A percentile compares a stretch with the other conserved stretches of the same genome.
These are phyloP conservation scores for Tiphia femorata DNA, from an alignment of 2,888 invertebrate species.

Conservation along the genomic window DNA sequence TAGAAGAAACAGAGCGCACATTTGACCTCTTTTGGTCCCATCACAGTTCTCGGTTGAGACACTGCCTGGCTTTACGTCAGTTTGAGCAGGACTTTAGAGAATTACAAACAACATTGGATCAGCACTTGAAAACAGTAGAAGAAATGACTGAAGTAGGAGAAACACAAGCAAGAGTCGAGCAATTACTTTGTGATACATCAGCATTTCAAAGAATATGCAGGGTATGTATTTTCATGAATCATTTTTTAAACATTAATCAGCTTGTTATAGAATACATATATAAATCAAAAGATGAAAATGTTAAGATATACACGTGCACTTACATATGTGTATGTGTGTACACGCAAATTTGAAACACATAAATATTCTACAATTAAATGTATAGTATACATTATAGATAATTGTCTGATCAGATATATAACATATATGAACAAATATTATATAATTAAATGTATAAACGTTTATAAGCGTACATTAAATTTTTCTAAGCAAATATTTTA, in stretches of 20 bases:
- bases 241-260: neutral
- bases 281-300: constrained; percentile 1
- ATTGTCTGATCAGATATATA: too few relatives aligned
- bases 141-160: constrained; percentile 93
- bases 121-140: constrained; percentile 81
- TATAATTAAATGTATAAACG: neutral
- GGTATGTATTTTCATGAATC: constrained; percentile 64
- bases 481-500: too few relatives aligned
- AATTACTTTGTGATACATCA: constrained; percentile 81
- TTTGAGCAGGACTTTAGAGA: constrained; percentile 97
- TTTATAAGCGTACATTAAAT: constrained; percentile 25
- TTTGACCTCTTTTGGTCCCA: constrained; percentile 96
- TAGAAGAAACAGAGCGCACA: constrained; percentile 93
- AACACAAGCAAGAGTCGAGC: constrained; percentile 85
- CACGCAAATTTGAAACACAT: neutral
- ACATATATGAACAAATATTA: too few relatives aligned
- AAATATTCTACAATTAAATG: too few relatives aligned
- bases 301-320: neutral
- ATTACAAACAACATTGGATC: constrained; percentile 85
- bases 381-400: too few relatives aligned
- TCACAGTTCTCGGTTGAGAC: constrained; percentile 89
- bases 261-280: neutral
- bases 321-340: neutral
- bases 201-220: constrained; percentile 83
- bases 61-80: constrained; percentile 89